These are phyloP conservation scores for Coregonus ussuriensis DNA, from an alignment of 2,797 vertebrate genomes.

Conservation along the genomic window DNA sequence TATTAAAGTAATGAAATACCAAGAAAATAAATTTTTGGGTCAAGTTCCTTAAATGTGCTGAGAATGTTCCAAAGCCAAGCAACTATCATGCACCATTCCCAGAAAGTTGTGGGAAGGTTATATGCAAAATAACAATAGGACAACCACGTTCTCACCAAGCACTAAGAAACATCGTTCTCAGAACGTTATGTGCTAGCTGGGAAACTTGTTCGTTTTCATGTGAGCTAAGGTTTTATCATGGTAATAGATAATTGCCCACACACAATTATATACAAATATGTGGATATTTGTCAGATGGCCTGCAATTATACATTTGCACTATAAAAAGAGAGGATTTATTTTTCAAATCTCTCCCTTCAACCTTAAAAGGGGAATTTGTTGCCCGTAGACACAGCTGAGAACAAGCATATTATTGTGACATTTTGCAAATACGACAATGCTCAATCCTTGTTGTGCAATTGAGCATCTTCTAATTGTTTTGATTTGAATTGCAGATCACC, in stretches of 20 bases:
- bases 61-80: no score
- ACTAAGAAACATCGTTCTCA: no score
- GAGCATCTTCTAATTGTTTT: slow-evolving; percentile 49
- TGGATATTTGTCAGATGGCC: slow-evolving; percentile 39
- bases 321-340: slow-evolving; percentile 38
- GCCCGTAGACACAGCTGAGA: slow-evolving; percentile 52
- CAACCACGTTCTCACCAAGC: no score
- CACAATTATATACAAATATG: slow-evolving; percentile 49
- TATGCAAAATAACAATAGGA: no score
- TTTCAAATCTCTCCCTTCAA: slow-evolving; percentile 37
- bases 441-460: slow-evolving; percentile 39
- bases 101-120: no score
- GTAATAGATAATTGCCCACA: slow-evolving; percentile 49
- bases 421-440: slow-evolving; percentile 45
- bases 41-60: no score
- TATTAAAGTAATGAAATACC: no score
- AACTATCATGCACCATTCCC: no score
- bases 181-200: no score
- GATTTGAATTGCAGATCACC: slow-evolving; percentile 54
- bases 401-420: slow-evolving; percentile 52
- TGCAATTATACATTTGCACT: slow-evolving; percentile 52
- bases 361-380: slow-evolving; percentile 44
- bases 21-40: no score
- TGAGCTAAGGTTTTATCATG: slow-evolving; percentile 43
- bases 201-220: slow-evolving; percentile 41